Evolutionary conservation across 2,113 vertebrate genomes (phyloP).

Genomic region (Alouatta palliata): DNA sequence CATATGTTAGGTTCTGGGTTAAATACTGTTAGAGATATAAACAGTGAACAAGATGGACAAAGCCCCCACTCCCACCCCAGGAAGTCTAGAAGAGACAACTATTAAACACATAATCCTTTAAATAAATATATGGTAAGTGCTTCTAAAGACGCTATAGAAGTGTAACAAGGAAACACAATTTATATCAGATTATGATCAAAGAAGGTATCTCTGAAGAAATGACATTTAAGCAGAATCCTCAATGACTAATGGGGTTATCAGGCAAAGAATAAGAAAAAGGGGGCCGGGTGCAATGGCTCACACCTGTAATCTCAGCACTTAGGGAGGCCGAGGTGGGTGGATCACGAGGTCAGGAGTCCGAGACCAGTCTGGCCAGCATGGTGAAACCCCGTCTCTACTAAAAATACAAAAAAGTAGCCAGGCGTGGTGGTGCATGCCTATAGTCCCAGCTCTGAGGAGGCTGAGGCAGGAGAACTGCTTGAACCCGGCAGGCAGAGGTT

Average conservation of each 20-base stretch:
- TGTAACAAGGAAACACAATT: neutral
- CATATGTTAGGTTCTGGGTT: neutral
- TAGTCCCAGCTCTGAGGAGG: too few species aligned
- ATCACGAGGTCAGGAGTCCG: too few species aligned
- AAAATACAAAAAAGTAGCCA: too few species aligned
- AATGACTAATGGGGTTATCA: neutral
- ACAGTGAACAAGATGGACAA: neutral
- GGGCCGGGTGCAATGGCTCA: too few species aligned
- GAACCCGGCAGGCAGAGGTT: too few species aligned
- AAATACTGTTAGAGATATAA: neutral
- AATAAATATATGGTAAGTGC: neutral
- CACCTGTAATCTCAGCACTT: too few species aligned
- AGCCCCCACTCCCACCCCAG: neutral
- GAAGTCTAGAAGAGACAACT: neutral
- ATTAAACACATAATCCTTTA: neutral
- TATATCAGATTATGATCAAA: neutral
- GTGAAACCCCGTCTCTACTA: too few species aligned
- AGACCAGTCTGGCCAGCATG: too few species aligned
- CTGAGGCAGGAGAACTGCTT: too few species aligned
- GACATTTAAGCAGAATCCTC: neutral
- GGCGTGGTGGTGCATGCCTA: too few species aligned
- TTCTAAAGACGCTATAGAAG: neutral
- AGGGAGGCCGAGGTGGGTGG: too few species aligned
- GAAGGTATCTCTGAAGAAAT: conserved; percentile 5
- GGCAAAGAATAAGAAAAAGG: neutral